phyloP scores from a whole-genome alignment of 2,113 vertebrate species.

The Atractosteus spatula region DNA sequence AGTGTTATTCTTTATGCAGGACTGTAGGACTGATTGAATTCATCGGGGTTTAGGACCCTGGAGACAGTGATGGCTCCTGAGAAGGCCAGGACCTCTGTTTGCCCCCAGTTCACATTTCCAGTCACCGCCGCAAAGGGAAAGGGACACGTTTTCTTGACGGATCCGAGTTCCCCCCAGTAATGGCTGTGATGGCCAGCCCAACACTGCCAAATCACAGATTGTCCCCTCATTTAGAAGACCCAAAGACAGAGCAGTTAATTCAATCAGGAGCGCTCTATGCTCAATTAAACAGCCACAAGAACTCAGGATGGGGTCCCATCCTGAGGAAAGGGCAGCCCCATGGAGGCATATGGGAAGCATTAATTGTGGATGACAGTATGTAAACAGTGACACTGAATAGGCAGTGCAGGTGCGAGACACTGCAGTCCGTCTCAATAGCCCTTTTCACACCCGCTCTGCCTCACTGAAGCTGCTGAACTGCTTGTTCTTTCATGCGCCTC shows the following conservation, averaged over 20 bases:
- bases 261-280: constrained; percentile 69
- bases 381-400: constrained; percentile 75
- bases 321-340: constrained; percentile 55
- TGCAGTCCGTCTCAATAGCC: constrained; percentile 55
- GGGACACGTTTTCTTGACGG: constrained; percentile 59
- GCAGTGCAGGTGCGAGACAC: constrained; percentile 69
- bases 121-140: constrained; percentile 58
- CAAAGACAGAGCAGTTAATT: constrained; percentile 74
- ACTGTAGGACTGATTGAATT: constrained; percentile 1
- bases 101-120: constrained; percentile 68
- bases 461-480: constrained; percentile 23
- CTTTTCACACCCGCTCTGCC: constrained; percentile 61
- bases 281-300: constrained; percentile 77
- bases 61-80: constrained; percentile 33
- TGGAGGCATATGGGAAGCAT: constrained; percentile 56
- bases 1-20: too few relatives aligned
- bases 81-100: constrained; percentile 61
- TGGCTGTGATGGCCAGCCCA: neutral
- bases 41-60: constrained; percentile 33
- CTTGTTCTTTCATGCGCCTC: neutral
- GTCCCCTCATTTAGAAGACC: constrained; percentile 39
- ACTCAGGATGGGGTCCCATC: constrained; percentile 57
- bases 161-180: constrained; percentile 49
- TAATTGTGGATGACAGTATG: constrained; percentile 78
- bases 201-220: constrained; percentile 19